Evolutionary conservation across 2,797 vertebrate genomes (phyloP).

Genomic region (Tokudaia muenninki): DNA sequence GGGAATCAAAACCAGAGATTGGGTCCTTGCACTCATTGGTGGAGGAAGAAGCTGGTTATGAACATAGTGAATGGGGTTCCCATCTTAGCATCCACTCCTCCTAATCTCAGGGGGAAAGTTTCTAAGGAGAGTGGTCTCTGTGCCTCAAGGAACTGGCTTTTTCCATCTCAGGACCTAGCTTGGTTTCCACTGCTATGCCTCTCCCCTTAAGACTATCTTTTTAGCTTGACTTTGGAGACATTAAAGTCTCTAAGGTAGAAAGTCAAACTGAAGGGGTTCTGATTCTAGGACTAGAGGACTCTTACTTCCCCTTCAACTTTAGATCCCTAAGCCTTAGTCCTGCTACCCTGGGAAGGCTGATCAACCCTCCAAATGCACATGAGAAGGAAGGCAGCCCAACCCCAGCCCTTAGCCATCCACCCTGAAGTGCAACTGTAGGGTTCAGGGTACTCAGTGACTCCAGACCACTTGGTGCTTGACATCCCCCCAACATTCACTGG

Average conservation of each 20-base stretch:
- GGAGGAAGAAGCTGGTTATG: neutral
- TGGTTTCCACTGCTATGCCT: neutral
- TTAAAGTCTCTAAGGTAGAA: neutral
- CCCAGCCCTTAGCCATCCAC: too few species aligned
- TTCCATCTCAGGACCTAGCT: neutral
- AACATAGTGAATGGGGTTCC: neutral
- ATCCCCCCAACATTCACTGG: neutral
- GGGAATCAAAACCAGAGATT: neutral
- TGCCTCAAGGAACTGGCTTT: neutral
- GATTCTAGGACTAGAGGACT: neutral
- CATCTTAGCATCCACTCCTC: neutral
- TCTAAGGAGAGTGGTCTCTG: neutral
- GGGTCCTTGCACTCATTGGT: neutral
- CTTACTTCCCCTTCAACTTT: neutral
- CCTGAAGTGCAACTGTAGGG: neutral
- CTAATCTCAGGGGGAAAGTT: neutral
- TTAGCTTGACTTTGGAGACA: neutral
- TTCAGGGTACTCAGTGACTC: neutral
- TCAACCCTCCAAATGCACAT: neutral
- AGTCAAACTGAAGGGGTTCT: neutral
- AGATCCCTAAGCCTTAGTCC: neutral
- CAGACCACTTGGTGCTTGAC: neutral
- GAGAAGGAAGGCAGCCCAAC: neutral
- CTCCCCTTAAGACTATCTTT: neutral
- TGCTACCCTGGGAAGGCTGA: neutral